These are phyloP conservation scores for Myrmecobius fasciatus DNA, from an alignment of 2,113 vertebrate species.

Conservation along the genomic window DNA sequence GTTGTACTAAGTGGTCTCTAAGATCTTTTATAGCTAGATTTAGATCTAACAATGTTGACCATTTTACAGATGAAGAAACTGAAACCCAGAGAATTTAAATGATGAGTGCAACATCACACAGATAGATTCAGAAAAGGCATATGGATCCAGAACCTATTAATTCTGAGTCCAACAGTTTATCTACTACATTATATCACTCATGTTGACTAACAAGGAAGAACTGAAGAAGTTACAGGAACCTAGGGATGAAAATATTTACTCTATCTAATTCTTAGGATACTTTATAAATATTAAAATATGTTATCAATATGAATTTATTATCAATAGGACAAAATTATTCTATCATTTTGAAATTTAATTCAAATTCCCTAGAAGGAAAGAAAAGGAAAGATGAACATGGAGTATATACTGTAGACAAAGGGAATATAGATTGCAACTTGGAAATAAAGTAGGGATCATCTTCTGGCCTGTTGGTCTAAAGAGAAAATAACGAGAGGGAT, in stretches of 20 bases:
- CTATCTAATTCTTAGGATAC: not conserved
- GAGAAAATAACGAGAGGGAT: not conserved
- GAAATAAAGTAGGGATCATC: not conserved
- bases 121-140: too few relatives aligned
- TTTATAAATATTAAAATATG: not conserved
- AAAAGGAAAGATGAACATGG: not conserved
- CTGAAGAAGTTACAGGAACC: not conserved
- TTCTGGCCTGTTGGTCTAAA: not conserved
- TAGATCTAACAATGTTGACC: not conserved
- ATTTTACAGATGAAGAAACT: not conserved
- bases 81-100: not conserved
- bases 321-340: not conserved
- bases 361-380: not conserved
- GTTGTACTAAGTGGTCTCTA: not conserved
- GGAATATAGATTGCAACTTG: not conserved
- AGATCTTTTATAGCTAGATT: not conserved
- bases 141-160: not conserved
- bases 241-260: not conserved
- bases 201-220: not conserved
- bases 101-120: not conserved
- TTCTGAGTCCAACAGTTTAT: not conserved
- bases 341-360: not conserved
- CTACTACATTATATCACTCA: not conserved
- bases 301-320: not conserved
- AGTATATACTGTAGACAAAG: not conserved